Conservation (phyloP, 2,113 vertebrate species). For the Bubalus kerabau region DNA sequence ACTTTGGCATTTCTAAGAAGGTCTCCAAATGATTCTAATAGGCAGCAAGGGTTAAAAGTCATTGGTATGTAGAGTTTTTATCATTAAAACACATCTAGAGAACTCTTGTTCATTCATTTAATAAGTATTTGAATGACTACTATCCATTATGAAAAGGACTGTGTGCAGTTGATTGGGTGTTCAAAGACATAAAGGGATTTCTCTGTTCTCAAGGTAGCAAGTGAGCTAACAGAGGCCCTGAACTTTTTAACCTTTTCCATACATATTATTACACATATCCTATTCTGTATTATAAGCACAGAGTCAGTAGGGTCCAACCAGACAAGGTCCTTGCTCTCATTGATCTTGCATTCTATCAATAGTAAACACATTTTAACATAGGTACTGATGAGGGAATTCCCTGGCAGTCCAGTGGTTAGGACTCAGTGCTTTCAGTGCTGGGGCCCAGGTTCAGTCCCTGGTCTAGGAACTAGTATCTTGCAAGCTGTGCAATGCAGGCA, state of each 20-base stretch:
- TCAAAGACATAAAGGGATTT: neutral
- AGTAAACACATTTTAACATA: neutral
- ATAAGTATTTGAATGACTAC: constrained; percentile 12
- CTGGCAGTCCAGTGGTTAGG: neutral
- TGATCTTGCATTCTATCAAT: neutral
- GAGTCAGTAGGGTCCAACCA: neutral
- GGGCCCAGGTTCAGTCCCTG: neutral
- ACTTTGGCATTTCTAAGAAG: neutral
- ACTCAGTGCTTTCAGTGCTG: neutral
- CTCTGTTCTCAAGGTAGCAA: neutral
- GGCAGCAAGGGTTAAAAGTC: neutral
- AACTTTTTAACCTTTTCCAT: neutral
- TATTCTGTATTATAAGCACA: neutral
- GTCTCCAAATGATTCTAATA: neutral
- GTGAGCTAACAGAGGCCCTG: neutral
- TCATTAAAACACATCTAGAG: neutral
- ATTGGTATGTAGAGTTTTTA: neutral
- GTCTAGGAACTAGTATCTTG: neutral
- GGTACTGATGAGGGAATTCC: neutral
- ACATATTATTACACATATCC: neutral
- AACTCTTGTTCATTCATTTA: neutral
- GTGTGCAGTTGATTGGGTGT: neutral
- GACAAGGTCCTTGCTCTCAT: neutral
- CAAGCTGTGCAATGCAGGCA: neutral
- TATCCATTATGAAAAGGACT: neutral